Conservation (phyloP, 2,888 invertebrate genomes). For the Acrocyrtus sp. region DNA sequence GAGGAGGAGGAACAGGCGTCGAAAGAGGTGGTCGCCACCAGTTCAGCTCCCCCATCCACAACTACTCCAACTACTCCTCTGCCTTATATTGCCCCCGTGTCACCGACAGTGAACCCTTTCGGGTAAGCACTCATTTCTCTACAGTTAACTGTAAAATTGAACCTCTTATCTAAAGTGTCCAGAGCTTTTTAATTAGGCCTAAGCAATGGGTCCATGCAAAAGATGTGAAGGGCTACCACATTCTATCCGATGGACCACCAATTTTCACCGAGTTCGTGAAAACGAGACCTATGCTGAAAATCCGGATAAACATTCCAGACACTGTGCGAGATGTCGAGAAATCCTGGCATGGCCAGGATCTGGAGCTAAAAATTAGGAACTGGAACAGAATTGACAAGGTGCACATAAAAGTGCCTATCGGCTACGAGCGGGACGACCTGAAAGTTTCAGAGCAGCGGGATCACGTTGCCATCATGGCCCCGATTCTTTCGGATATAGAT, state of each 20-base stretch:
- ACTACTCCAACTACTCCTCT: slow-evolving; percentile 12
- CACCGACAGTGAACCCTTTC: too few species aligned
- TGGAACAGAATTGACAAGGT: slow-evolving; percentile 39
- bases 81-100: too few species aligned
- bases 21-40: neutral
- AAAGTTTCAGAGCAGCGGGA: slow-evolving; percentile 16
- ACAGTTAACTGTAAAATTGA: too few species aligned
- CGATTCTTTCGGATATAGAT: slow-evolving; percentile 19
- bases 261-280: slow-evolving; percentile 28
- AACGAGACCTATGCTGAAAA: slow-evolving; percentile 22
- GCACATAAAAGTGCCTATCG: slow-evolving; percentile 44
- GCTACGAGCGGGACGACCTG: slow-evolving; percentile 32
- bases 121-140: too few species aligned
- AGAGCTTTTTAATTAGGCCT: slow-evolving; percentile 2
- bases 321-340: slow-evolving; percentile 20
- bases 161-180: too few species aligned
- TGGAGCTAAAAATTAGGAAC: slow-evolving; percentile 40
- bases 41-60: neutral
- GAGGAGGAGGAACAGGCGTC: slow-evolving; percentile 1
- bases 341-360: neutral
- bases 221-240: slow-evolving; percentile 37
- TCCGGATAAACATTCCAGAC: slow-evolving; percentile 7
- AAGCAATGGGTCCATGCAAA: slow-evolving; percentile 26
- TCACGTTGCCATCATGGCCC: slow-evolving; percentile 34
- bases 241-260: slow-evolving; percentile 30